Evolutionary conservation across 2,113 vertebrate genomes (phyloP), one percentile per base, ranked within the genome.

Genomic region (Percopsis transmontana): DNA sequence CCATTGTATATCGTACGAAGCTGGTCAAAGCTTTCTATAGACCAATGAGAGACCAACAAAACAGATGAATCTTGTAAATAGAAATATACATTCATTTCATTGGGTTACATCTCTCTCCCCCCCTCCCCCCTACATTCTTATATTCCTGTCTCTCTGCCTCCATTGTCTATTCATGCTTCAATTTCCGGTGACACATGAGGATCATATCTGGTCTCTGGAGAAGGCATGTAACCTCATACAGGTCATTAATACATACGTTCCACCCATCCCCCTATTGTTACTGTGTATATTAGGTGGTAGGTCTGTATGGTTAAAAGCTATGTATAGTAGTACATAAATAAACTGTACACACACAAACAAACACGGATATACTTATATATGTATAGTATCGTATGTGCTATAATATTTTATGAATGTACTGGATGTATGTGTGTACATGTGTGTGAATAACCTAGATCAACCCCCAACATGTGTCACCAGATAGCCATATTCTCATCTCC

Each of bases 221-320:
- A 68, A 66, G 20, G 52, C 18, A 53, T 68, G 83, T 62, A 87
- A 87, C 75, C 68, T 60, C 74, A 85, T 81, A 57, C 74, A 0
- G 80, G 81, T 87, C 83, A 85, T 63, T 61, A 69, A 80, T 83
- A 77, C 56, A 48, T 57, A 68, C n/a, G 66, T 71, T 62, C 66
- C 47, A 27, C 65, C 61, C 58, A 73, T 48, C 70, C 71, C 47
- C 55, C 73, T 80, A 64, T 82, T 77, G 66, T 58, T 60, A 67
- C 75, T 20, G 62, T 27, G 54, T 47, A 38, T 58, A 58, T n/a
- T n/a, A n/a, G n/a, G n/a, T n/a, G n/a, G n/a, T 27, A 12, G 67
- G 48, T 64, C 62, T 45, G 66, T 45, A 18, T 58, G 19, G 20
- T 33, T 33, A 33, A 33, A 33, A 6, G 27, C 27, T 33, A n/a